Evolutionary conservation across 2,797 vertebrate genomes (phyloP).

Genomic region (Melanotaenia boesemani): DNA sequence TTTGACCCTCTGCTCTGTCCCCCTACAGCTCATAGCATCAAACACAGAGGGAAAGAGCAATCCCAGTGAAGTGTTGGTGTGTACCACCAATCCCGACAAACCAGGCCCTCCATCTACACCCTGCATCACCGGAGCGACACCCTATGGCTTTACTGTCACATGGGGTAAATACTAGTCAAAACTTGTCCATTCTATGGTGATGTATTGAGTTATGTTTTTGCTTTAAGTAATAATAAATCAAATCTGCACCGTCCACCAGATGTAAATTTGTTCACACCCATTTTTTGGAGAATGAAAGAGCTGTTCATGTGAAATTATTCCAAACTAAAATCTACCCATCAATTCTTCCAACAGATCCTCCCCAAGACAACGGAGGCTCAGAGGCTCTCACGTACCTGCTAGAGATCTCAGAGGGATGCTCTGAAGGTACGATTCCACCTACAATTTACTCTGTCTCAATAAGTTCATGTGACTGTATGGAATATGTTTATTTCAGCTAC

Average conservation of each 20-base stretch:
- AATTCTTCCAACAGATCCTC: slow-evolving; percentile 85
- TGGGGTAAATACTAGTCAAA: slow-evolving; percentile 87
- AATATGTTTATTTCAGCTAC: not conserved
- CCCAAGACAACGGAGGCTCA: slow-evolving; percentile 94
- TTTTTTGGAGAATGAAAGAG: not conserved
- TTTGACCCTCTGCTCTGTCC: not conserved
- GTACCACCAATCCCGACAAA: slow-evolving; percentile 95
- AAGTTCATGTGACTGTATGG: not conserved
- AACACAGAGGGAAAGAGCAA: slow-evolving; percentile 94
- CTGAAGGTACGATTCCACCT: slow-evolving; percentile 85
- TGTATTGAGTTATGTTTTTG: not conserved
- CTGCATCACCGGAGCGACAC: slow-evolving; percentile 83
- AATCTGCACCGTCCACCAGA: rapidly evolving
- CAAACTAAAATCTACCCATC: slow-evolving; percentile 4
- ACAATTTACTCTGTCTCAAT: not conserved
- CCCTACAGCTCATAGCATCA: slow-evolving; percentile 91
- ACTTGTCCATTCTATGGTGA: not conserved
- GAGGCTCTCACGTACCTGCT: slow-evolving; percentile 94
- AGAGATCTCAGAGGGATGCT: slow-evolving; percentile 92
- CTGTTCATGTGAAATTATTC: not conserved
- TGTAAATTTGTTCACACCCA: not conserved
- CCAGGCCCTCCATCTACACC: slow-evolving; percentile 93
- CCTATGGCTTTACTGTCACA: slow-evolving; percentile 90
- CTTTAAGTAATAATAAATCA: not conserved
- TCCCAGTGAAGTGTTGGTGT: slow-evolving; percentile 94